Percentiles rank a stretch among this genome's conserved stretches.
Evolutionary conservation across 2,888 invertebrate species (phyloP).

Genomic region (Lepidocyrtinus sp.): DNA sequence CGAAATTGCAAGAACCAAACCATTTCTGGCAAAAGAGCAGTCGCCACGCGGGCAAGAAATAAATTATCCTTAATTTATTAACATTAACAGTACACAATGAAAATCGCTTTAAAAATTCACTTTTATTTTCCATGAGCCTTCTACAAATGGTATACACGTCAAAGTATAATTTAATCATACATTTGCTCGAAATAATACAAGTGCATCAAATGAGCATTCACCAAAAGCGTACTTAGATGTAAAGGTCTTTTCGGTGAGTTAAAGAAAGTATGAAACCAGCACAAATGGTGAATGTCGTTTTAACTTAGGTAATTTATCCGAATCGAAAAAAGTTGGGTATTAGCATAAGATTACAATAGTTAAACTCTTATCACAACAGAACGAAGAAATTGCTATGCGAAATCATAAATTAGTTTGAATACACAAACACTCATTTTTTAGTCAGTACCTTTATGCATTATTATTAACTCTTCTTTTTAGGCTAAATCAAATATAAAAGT

Average conservation of each 20-base stretch:
- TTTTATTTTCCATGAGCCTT: background rate
- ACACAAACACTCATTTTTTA: background rate
- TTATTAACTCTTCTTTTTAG: too few relatives aligned
- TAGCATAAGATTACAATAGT: background rate
- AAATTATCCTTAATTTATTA: too few relatives aligned
- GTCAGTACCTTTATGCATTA: background rate
- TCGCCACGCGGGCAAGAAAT: too few relatives aligned
- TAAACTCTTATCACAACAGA: slow-evolving; percentile 5
- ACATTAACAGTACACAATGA: too few relatives aligned
- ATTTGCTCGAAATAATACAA: too few relatives aligned
- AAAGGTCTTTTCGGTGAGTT: slow-evolving; percentile 1
- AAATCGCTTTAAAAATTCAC: background rate
- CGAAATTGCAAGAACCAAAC: too few relatives aligned
- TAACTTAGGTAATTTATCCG: background rate
- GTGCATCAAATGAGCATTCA: background rate
- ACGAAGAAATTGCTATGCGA: slow-evolving; percentile 1
- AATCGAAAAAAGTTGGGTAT: background rate
- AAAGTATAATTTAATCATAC: too few relatives aligned
- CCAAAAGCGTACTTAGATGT: slow-evolving; percentile 5
- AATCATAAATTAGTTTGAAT: background rate
- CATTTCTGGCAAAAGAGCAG: too few relatives aligned
- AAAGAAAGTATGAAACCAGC: slow-evolving; percentile 2
- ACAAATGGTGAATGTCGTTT: slow-evolving; percentile 7
- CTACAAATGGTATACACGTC: too few relatives aligned
- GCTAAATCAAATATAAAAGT: too few relatives aligned